Conservation (phyloP, 2,113 vertebrate species). For the Lycocorax pyrrhopterus region DNA sequence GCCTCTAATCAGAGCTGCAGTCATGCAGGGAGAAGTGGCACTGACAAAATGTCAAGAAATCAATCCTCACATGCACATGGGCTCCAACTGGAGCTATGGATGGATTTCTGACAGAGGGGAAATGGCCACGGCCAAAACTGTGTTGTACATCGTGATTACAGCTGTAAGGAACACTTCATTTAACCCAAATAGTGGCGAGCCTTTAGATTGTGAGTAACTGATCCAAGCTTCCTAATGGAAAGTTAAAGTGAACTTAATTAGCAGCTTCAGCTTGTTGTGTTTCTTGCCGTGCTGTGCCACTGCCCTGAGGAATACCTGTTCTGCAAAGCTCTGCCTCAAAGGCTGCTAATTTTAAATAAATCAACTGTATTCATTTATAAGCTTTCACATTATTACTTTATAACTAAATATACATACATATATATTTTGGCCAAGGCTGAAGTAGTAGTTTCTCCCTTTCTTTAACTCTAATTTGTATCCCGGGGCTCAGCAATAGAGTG, state of each 20-base stretch:
- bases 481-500: neutral
- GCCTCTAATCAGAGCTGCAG: conserved; percentile 60
- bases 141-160: conserved; percentile 42
- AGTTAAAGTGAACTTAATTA: conserved; percentile 14
- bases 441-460: neutral
- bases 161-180: conserved; percentile 36
- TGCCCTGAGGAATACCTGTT: neutral
- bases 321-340: neutral
- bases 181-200: neutral
- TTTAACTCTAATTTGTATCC: neutral
- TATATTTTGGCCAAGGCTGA: neutral
- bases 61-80: conserved; percentile 2
- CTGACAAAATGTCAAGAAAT: conserved; percentile 63
- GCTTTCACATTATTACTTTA: neutral
- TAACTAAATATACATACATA: neutral
- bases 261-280: neutral
- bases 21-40: conserved; percentile 61
- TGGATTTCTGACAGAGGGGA: conserved; percentile 31
- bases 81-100: conserved; percentile 15
- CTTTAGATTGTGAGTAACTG: neutral
- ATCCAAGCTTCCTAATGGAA: conserved; percentile 23
- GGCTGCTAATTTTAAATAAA: neutral
- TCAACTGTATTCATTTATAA: neutral
- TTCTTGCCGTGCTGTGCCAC: neutral
- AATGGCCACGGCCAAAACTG: neutral